Conservation (phyloP, 1,140 invertebrate genomes). For the Achatina immaculata region DNA sequence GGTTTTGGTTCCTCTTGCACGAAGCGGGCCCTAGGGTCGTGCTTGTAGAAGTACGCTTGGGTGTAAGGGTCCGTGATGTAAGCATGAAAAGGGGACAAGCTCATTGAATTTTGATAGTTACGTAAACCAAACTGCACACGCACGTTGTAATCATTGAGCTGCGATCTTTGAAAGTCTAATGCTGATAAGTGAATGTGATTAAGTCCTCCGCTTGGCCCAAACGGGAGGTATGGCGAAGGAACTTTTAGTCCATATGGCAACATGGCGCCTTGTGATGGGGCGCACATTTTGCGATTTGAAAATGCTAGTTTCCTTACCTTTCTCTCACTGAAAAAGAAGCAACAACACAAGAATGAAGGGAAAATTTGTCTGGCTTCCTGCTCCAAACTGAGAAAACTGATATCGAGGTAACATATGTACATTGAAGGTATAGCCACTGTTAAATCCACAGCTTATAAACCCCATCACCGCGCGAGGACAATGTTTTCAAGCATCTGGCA, state of each 20-base stretch:
- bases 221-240: conserved; percentile 55
- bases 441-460: neutral
- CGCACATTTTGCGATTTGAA: conserved; percentile 50
- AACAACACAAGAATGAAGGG: neutral
- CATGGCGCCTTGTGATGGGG: conserved; percentile 50
- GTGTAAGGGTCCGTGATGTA: conserved; percentile 57
- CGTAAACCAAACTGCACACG: conserved; percentile 59
- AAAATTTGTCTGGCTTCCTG: neutral
- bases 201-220: conserved; percentile 42
- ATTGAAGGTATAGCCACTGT: neutral
- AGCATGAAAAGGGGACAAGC: conserved; percentile 55
- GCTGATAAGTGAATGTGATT: conserved; percentile 43
- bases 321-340: neutral
- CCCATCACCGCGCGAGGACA: neutral
- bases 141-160: conserved; percentile 62
- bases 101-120: conserved; percentile 51
- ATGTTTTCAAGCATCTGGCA: conserved; percentile 16
- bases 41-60: conserved; percentile 64
- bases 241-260: conserved; percentile 59
- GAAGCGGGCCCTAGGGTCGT: conserved; percentile 61
- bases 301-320: neutral
- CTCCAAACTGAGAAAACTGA: neutral
- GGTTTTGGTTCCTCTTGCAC: conserved; percentile 86
- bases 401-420: neutral
- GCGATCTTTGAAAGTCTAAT: conserved; percentile 62